A percentile compares a stretch with the other conserved stretches of the same genome.
phyloP scores from a whole-genome alignment of 2,113 vertebrate species.

The Lota lota region DNA sequence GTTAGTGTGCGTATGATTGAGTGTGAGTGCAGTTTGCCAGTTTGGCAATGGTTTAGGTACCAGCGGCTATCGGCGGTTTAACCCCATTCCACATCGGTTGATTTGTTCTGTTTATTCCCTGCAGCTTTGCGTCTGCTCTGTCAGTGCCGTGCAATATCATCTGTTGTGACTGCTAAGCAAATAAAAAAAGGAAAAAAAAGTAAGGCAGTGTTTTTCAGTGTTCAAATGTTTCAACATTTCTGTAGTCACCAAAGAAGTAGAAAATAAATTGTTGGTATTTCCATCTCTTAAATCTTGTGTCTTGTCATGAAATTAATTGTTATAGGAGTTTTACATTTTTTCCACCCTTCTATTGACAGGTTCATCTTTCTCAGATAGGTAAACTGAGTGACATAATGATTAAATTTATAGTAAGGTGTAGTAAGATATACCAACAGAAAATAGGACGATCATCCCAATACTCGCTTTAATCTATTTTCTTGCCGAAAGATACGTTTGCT shows the following conservation, averaged over 20 bases:
- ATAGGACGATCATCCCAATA: too few species aligned
- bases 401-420: too few species aligned
- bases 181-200: slow-evolving; percentile 63
- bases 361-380: slow-evolving; percentile 18
- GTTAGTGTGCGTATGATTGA: neutral
- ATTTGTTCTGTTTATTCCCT: slow-evolving; percentile 68
- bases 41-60: slow-evolving; percentile 77
- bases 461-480: too few species aligned
- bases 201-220: slow-evolving; percentile 89
- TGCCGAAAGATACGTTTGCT: too few species aligned
- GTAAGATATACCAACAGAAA: too few species aligned
- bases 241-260: slow-evolving; percentile 96
- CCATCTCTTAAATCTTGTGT: slow-evolving; percentile 87
- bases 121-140: slow-evolving; percentile 88
- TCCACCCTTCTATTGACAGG: neutral
- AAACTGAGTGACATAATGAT: slow-evolving; percentile 33
- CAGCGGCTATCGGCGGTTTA: slow-evolving; percentile 77
- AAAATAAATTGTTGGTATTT: slow-evolving; percentile 98
- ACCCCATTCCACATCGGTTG: slow-evolving; percentile 79
- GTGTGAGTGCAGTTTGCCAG: slow-evolving; percentile 38
- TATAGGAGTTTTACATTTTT: neutral
- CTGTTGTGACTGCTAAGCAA: slow-evolving; percentile 97
- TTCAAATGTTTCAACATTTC: slow-evolving; percentile 97
- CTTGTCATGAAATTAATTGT: slow-evolving; percentile 48
- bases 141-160: slow-evolving; percentile 97